Percentiles rank a stretch among this genome's conserved stretches.
phyloP scores from a whole-genome alignment of 1,140 invertebrate species.

The Holotrichia oblita region DNA sequence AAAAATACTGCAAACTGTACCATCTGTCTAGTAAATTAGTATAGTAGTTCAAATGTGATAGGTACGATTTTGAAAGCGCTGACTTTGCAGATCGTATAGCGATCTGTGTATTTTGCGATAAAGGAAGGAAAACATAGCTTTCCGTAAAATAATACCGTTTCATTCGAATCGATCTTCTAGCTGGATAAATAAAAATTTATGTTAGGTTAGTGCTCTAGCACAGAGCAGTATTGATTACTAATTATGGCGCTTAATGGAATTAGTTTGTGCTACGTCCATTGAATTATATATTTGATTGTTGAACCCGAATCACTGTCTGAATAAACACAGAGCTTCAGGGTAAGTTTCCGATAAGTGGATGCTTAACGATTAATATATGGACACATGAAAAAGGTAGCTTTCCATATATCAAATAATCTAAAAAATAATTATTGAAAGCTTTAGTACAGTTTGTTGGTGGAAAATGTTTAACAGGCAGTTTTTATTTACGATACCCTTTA shows the following conservation, averaged over 20 bases:
- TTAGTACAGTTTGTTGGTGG: too few species aligned
- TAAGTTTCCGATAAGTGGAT: too few species aligned
- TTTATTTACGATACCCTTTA: too few species aligned
- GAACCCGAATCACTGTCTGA: background rate
- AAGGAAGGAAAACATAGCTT: background rate
- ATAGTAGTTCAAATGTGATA: conserved; percentile 16
- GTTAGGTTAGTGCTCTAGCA: background rate
- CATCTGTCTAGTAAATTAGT: conserved; percentile 5
- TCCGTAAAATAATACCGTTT: background rate
- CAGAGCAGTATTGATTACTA: conserved; percentile 15
- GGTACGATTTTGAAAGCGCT: background rate
- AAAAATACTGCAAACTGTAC: conserved; percentile 16
- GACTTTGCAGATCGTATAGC: background rate
- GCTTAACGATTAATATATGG: too few species aligned
- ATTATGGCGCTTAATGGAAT: conserved; percentile 8
- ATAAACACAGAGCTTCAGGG: background rate
- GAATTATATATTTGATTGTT: conserved; percentile 8
- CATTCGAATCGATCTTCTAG: background rate
- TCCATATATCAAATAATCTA: too few species aligned
- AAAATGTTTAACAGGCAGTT: too few species aligned
- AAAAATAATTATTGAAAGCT: too few species aligned
- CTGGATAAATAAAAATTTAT: conserved; percentile 32
- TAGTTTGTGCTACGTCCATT: conserved; percentile 11
- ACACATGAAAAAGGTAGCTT: too few species aligned
- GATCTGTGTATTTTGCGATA: background rate